phyloP scores from a whole-genome alignment of 2,888 invertebrate species.

The Coleophora deauratella region DNA sequence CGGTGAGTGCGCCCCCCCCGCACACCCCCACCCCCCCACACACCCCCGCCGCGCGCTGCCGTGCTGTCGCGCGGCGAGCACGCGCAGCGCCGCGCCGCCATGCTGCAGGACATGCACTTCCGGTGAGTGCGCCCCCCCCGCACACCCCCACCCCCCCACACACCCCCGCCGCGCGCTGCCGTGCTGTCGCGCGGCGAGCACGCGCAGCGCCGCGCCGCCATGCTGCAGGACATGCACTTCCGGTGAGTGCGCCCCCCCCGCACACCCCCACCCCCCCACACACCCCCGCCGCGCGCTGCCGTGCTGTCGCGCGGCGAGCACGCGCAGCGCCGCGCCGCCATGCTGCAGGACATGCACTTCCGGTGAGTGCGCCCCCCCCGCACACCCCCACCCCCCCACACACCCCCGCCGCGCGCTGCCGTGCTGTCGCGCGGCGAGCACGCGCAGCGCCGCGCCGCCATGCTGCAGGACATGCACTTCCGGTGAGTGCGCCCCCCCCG shows the following conservation, averaged over 20 bases:
- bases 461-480: constrained; percentile 98
- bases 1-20: constrained; percentile 52
- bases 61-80: constrained; percentile 88
- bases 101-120: constrained; percentile 98
- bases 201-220: constrained; percentile 87
- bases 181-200: constrained; percentile 88
- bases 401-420: constrained; percentile 86
- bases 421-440: constrained; percentile 88
- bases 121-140: constrained; percentile 48
- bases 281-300: constrained; percentile 86
- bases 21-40: too few species aligned
- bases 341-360: constrained; percentile 98
- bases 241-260: constrained; percentile 48
- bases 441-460: constrained; percentile 87
- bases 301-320: constrained; percentile 88
- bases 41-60: constrained; percentile 86
- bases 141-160: too few species aligned
- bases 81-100: constrained; percentile 87
- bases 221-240: constrained; percentile 98
- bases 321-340: constrained; percentile 87
- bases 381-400: too few species aligned
- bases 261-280: too few species aligned
- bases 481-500: constrained; percentile 48
- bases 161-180: constrained; percentile 86
- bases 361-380: constrained; percentile 48